phyloP scores from a whole-genome alignment of 2,113 vertebrate genomes.

The Dasypus novemcinctus region DNA sequence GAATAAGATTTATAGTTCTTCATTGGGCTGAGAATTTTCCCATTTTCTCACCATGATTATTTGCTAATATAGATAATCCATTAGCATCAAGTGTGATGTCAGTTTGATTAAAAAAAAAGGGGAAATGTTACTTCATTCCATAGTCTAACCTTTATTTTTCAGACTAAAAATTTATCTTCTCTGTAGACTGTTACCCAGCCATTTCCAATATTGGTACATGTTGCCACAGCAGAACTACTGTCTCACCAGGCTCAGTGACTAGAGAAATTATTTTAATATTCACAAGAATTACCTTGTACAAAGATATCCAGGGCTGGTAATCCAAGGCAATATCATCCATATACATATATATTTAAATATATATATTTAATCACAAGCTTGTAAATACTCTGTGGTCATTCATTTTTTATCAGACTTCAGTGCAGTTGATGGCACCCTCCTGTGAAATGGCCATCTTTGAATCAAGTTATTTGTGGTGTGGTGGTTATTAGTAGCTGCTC shows the following conservation, averaged over 20 bases:
- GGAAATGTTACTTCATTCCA: neutral
- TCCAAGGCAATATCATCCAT: neutral
- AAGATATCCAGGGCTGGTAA: neutral
- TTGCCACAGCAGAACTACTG: neutral
- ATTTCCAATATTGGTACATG: neutral
- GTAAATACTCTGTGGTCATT: neutral
- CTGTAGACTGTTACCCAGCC: neutral
- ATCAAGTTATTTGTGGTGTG: neutral
- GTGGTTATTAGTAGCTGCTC: neutral
- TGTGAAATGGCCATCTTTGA: constrained; percentile 38
- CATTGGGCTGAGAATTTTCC: neutral
- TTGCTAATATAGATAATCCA: neutral
- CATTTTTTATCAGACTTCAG: constrained; percentile 23
- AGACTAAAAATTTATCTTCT: constrained; percentile 10
- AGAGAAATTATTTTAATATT: neutral
- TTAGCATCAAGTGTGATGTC: neutral
- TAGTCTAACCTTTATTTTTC: constrained; percentile 27
- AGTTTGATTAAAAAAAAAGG: neutral
- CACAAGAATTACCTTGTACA: neutral
- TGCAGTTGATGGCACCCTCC: neutral
- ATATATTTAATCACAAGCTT: constrained; percentile 25
- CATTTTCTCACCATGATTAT: neutral
- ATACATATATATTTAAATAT: neutral
- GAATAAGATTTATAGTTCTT: neutral
- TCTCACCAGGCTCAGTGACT: neutral